Base-by-base conservation (phyloP, 2,888 invertebrate genomes). In the Marasmarcha lunaedactyla region DNA sequence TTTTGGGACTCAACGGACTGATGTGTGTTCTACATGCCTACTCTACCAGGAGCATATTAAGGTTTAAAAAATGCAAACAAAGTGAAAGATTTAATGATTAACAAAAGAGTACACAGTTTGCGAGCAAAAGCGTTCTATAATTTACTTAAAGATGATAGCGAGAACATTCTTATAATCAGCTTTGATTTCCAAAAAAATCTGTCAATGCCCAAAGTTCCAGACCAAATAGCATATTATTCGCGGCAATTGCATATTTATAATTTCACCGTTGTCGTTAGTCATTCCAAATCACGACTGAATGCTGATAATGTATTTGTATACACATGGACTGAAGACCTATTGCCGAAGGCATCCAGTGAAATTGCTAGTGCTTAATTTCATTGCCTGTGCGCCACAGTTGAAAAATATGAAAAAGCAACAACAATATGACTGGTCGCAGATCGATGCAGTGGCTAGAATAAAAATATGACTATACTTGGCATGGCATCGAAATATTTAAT, bases 401-500 rank as follows among this genome's bases (percentile, higher is more conserved):
- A 48, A 25, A 44, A 40, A 35, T 14, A 41, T 40, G 40, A 44
- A 40, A 41, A 43, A 35, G 41, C 41, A 15, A 44, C 41, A 35
- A 26, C 41, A 33, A 36, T 45, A 25, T 43, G 49, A n/a, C 27
- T 52, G 33, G 38, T 49, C 6, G 45, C 49, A 13, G 51, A 51
- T 42, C 46, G 47, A 6, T 49, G 50, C 39, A 37, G 44, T 38
- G 46, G 45, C 27, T 51, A 51, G 36, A 51, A 52, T 39, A 51
- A 52, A 45, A 52, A 51, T 40, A 34, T 38, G 7, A 37, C 39
- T 27, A 35, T 49, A 10, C 15, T 50, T 51, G 58, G 26, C 51
- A 60, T 60, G 60, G 57, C 50, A 42, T 45, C 33, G 37, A 46
- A 37, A 42, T 51, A 35, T 30, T 41, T 43, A 43, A 51, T 44